These are phyloP conservation scores for Anas bahamensis DNA, from an alignment of 2,797 vertebrate species.

Conservation along the genomic window DNA sequence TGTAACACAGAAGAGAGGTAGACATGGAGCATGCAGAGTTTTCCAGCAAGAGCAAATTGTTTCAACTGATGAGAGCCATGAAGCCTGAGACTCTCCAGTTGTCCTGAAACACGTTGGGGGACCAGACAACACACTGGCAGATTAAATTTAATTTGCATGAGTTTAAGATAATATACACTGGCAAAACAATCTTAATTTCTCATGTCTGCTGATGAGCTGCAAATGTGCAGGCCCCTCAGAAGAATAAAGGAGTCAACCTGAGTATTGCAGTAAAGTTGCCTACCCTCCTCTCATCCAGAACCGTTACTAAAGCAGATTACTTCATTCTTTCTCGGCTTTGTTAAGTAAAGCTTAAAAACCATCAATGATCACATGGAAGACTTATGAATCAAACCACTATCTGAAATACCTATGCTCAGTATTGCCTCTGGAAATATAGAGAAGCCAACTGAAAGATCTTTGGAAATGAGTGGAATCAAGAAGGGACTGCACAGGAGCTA, in stretches of 20 bases:
- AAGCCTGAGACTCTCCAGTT: neutral
- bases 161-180: neutral
- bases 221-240: neutral
- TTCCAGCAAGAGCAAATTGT: neutral
- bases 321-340: neutral
- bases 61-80: neutral
- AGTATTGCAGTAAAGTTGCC: neutral
- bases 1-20: neutral
- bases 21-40: neutral
- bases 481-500: neutral
- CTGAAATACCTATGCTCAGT: neutral
- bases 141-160: neutral
- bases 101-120: neutral
- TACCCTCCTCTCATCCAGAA: neutral
- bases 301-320: neutral
- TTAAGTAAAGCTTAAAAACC: neutral
- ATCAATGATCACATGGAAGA: neutral
- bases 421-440: neutral
- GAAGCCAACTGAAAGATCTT: neutral
- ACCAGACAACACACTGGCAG: neutral
- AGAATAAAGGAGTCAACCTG: neutral
- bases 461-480: neutral
- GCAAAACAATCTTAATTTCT: slow-evolving; percentile 6
- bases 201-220: neutral
- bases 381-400: neutral